Evolutionary conservation across 2,797 vertebrate species (phyloP).

Genomic region (Bovichtus variegatus): DNA sequence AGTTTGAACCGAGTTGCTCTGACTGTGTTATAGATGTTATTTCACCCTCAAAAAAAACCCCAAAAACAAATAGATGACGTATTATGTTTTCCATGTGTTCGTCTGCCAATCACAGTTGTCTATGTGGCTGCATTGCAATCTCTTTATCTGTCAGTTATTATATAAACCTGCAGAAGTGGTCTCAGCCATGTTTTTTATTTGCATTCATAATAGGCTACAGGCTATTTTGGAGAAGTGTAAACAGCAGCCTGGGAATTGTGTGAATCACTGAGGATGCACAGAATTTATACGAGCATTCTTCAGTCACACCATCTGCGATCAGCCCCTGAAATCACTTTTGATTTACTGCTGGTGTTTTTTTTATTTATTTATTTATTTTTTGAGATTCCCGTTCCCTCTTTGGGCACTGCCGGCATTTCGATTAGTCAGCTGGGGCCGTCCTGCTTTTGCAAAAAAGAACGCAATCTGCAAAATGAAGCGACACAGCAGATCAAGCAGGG

Average conservation of each 20-base stretch:
- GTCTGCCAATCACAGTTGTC: slow-evolving; percentile 30
- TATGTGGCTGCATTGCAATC: neutral
- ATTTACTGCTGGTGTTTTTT: slow-evolving; percentile 74
- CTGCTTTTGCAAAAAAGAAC: slow-evolving; percentile 52
- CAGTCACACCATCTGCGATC: slow-evolving; percentile 78
- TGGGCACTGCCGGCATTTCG: slow-evolving; percentile 66
- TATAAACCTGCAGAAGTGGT: slow-evolving; percentile 49
- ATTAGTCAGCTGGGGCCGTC: slow-evolving; percentile 73
- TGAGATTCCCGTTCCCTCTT: slow-evolving; percentile 50
- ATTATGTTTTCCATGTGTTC: neutral
- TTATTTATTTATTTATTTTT: too few species aligned
- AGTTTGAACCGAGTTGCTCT: neutral
- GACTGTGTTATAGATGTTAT: neutral
- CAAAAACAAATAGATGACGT: neutral
- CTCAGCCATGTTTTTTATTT: slow-evolving; percentile 84
- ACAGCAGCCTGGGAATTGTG: slow-evolving; percentile 63
- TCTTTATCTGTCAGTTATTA: slow-evolving; percentile 52
- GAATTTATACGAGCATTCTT: slow-evolving; percentile 58
- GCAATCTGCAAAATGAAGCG: slow-evolving; percentile 59
- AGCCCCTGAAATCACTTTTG: slow-evolving; percentile 73
- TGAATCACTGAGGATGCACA: slow-evolving; percentile 49
- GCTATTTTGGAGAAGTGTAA: slow-evolving; percentile 62
- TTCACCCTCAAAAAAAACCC: neutral
- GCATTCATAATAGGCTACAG: slow-evolving; percentile 73
- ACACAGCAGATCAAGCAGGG: slow-evolving; percentile 43